Evolutionary conservation across 2,888 invertebrate species (phyloP).

Genomic region (Mantis religiosa): DNA sequence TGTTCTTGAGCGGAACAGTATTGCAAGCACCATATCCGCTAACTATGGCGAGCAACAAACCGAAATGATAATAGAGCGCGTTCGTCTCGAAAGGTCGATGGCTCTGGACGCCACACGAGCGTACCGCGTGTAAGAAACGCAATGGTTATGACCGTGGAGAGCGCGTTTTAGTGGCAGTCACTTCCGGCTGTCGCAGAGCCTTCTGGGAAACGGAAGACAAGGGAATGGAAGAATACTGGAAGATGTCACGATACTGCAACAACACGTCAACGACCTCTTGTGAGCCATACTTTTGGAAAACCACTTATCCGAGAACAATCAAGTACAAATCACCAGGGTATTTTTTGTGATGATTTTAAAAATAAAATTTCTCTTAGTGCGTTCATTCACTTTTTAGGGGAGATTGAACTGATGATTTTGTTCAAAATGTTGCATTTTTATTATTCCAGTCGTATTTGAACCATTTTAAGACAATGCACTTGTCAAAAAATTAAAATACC

Average conservation of each 20-base stretch:
- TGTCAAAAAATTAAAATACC: too few relatives aligned
- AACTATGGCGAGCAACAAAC: neutral
- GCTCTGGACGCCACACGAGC: neutral
- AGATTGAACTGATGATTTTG: too few relatives aligned
- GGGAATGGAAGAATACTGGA: neutral
- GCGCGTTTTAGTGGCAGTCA: neutral
- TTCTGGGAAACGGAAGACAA: neutral
- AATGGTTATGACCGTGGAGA: neutral
- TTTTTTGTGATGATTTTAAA: too few relatives aligned
- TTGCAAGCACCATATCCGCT: neutral
- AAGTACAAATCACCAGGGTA: neutral
- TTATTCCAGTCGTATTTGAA: too few relatives aligned
- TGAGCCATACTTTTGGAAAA: neutral
- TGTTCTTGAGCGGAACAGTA: neutral
- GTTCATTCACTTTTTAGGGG: too few relatives aligned
- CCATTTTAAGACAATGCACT: too few relatives aligned
- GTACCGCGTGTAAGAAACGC: neutral
- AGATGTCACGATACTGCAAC: neutral
- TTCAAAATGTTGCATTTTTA: too few relatives aligned
- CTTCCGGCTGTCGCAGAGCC: neutral
- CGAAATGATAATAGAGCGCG: neutral
- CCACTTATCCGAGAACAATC: neutral
- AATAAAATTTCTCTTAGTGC: too few relatives aligned
- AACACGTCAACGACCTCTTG: neutral
- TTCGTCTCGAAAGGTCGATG: neutral